These are phyloP conservation scores for Rotaria sp. DNA, from an alignment of 2,888 invertebrate species.

Conservation along the genomic window DNA sequence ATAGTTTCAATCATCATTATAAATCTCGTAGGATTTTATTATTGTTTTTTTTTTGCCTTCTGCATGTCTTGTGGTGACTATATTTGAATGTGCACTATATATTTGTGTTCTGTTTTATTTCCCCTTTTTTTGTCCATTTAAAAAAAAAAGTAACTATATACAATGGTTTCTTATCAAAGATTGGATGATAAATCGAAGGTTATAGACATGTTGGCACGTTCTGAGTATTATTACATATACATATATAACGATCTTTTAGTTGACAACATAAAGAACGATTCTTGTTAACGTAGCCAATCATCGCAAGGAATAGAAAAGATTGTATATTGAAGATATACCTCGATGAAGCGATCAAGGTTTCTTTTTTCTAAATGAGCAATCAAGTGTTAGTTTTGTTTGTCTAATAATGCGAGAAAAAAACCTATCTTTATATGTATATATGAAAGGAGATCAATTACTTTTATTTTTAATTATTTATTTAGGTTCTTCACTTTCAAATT, in stretches of 20 bases:
- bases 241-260: neutral
- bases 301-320: neutral
- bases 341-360: conserved; percentile 7
- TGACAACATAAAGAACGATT: neutral
- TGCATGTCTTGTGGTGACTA: neutral
- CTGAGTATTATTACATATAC: neutral
- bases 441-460: too few species aligned
- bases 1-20: neutral
- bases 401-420: neutral
- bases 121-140: neutral
- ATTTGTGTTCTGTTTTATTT: neutral
- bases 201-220: neutral
- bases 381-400: neutral
- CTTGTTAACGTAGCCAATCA: conserved; percentile 18
- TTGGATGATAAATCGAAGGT: neutral
- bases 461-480: neutral
- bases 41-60: neutral
- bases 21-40: neutral
- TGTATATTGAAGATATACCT: neutral
- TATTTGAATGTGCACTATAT: neutral
- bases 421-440: neutral
- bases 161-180: neutral
- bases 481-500: conserved; percentile 18
- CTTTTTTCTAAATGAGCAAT: neutral
- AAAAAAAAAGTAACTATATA: neutral